Evolutionary conservation across 1,140 invertebrate species (phyloP), one percentile per base, ranked within the genome.

Genomic region (Drosophila sechellia): DNA sequence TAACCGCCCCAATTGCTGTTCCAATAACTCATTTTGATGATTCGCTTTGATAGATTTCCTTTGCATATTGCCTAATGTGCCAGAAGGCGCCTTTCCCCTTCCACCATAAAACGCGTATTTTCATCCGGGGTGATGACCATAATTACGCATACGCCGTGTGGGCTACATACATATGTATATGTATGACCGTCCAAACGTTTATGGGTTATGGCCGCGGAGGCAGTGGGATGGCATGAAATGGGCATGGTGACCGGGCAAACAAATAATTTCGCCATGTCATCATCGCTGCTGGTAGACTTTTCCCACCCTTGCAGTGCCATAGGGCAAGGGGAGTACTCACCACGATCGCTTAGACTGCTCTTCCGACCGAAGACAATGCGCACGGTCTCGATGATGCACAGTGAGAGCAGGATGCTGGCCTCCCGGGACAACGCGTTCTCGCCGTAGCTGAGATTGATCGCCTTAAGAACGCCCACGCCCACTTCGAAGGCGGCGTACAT

Each of bases 261-360:
- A 66, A 66, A 85, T 58, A 69, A 77, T 77, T 77, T 68, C 6
- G 64, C 55, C 52, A 78, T 86, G 81, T 86, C 81, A 85, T 85
- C 81, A 84, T 77, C 65, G 58, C 34, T 46, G 49, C 22, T 75
- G 22, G 22, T 25, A 12, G 25, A 20, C 15, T 58, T 17, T 40
- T 61, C 53, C 11, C 11, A 17, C n/a, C 11, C 3, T 13, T 8
- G 13, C 31, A 20, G 11, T 13, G 12, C 6, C 5, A 34, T 11
- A 2, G 11, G 8, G 3, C 12, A 11, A 4, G 13, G 0, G 5
- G 3, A 39, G 4, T 39, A 1, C 94, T 94, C 93, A 95, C 95
- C 95, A 91, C 95, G 95, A 93, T 97, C 97, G 25, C 96, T 97
- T 77, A 98, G 93, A 92, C 98, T 98, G 78, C 97, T 97, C 93